Percentiles rank a stretch among this genome's conserved stretches.
Evolutionary conservation across 2,113 vertebrate species (phyloP).

Genomic region (Prochilodus magdalenae): DNA sequence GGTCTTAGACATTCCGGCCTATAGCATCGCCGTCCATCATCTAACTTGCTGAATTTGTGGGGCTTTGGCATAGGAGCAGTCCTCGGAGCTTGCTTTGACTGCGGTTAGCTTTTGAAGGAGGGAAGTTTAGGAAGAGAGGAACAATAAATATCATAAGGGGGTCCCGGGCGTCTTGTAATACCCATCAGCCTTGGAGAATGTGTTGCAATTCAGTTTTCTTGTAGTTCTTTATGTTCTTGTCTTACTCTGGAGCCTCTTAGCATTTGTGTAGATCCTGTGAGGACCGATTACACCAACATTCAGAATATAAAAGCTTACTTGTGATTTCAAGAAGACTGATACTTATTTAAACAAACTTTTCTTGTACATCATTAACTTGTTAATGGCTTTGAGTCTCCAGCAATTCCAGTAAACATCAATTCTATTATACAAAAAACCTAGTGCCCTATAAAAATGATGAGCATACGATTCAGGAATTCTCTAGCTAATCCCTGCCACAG

Average conservation of each 20-base stretch:
- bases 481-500: constrained; percentile 40
- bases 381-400: background rate
- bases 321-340: constrained; percentile 6
- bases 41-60: constrained; percentile 20
- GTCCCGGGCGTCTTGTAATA: constrained; percentile 52
- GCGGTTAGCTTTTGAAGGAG: constrained; percentile 22
- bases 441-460: constrained; percentile 15
- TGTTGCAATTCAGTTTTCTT: constrained; percentile 39
- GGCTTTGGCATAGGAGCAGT: background rate
- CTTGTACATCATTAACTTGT: constrained; percentile 32
- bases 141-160: constrained; percentile 43
- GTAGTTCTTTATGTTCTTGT: constrained; percentile 36
- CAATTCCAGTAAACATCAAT: background rate
- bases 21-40: constrained; percentile 23
- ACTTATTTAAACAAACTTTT: constrained; percentile 16
- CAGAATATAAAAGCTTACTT: constrained; percentile 33
- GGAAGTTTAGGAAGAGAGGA: constrained; percentile 30
- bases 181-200: constrained; percentile 51
- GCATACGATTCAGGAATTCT: constrained; percentile 22
- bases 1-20: constrained; percentile 32
- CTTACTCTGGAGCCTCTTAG: constrained; percentile 11
- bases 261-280: constrained; percentile 29
- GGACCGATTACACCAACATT: constrained; percentile 25
- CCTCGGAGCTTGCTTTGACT: constrained; percentile 1
- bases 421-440: constrained; percentile 40